Percentiles rank a stretch among this genome's conserved stretches.
Evolutionary conservation across 1,140 invertebrate genomes (phyloP).

Genomic region (Zaprionus tsacasi): DNA sequence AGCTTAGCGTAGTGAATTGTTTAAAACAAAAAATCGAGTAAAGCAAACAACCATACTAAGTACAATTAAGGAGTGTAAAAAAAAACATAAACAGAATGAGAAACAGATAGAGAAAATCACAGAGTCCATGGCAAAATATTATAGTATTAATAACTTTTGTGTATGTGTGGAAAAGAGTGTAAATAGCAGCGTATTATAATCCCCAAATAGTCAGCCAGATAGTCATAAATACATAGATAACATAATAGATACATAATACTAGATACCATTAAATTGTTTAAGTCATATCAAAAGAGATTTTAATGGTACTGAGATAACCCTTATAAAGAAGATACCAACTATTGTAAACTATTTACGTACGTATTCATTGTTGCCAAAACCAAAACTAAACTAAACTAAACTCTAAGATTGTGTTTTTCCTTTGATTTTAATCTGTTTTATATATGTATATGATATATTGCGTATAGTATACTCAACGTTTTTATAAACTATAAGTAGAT

Average conservation of each 20-base stretch:
- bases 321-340: conserved; percentile 46
- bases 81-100: conserved; percentile 1
- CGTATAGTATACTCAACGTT: background rate
- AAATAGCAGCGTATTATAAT: conserved; percentile 13
- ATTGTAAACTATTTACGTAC: conserved; percentile 76
- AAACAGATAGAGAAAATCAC: background rate
- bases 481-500: conserved; percentile 17
- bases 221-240: background rate
- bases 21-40: conserved; percentile 16
- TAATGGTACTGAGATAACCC: conserved; percentile 73
- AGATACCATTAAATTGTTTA: conserved; percentile 72
- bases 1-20: conserved; percentile 30
- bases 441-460: background rate
- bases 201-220: background rate
- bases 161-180: background rate
- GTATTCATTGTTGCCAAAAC: conserved; percentile 53
- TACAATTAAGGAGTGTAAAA: conserved; percentile 1
- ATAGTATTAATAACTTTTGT: background rate
- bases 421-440: conserved; percentile 2
- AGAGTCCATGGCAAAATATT: conserved; percentile 15
- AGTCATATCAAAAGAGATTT: conserved; percentile 81
- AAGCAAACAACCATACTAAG: conserved; percentile 4
- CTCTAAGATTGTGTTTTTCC: background rate
- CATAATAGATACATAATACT: background rate
- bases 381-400: conserved; percentile 32